Percentiles rank a stretch among this genome's conserved stretches.
phyloP scores from a whole-genome alignment of 1,140 invertebrate genomes.

The Ruditapes philippinarum region DNA sequence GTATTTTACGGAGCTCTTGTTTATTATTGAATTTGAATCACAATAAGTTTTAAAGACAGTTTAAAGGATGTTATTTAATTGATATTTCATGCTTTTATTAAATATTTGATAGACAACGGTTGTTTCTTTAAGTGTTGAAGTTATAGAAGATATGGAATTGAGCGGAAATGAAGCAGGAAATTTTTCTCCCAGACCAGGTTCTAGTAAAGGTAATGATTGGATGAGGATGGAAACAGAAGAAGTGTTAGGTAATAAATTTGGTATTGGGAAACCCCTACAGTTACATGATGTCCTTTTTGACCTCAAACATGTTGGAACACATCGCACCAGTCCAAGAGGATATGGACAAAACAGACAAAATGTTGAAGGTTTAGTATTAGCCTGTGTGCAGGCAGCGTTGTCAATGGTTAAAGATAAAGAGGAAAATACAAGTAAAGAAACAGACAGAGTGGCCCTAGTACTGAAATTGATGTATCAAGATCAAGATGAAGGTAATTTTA shows the following conservation, averaged over 20 bases:
- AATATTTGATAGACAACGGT: too few species aligned
- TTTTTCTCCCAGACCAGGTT: not conserved
- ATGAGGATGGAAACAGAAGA: not conserved
- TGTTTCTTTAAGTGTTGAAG: not conserved
- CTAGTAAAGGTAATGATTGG: not conserved
- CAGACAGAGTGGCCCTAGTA: constrained; percentile 40
- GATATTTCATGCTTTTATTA: too few species aligned
- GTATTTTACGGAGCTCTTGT: too few species aligned
- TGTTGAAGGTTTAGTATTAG: constrained; percentile 20
- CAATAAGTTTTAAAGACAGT: too few species aligned
- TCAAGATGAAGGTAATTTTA: not conserved
- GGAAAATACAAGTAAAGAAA: constrained; percentile 21
- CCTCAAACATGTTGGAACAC: not conserved
- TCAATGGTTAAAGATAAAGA: constrained; percentile 53
- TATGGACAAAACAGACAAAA: constrained; percentile 15
- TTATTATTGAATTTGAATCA: too few species aligned
- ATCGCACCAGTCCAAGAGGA: not conserved
- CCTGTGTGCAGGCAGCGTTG: constrained; percentile 45
- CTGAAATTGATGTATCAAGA: constrained; percentile 11
- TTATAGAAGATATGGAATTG: not conserved
- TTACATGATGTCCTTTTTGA: constrained; percentile 7
- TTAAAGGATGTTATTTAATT: too few species aligned
- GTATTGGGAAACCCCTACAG: not conserved
- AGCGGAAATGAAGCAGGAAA: not conserved
- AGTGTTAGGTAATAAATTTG: not conserved